phyloP scores from a whole-genome alignment of 2,797 vertebrate genomes.

The Anguilla anguilla region DNA sequence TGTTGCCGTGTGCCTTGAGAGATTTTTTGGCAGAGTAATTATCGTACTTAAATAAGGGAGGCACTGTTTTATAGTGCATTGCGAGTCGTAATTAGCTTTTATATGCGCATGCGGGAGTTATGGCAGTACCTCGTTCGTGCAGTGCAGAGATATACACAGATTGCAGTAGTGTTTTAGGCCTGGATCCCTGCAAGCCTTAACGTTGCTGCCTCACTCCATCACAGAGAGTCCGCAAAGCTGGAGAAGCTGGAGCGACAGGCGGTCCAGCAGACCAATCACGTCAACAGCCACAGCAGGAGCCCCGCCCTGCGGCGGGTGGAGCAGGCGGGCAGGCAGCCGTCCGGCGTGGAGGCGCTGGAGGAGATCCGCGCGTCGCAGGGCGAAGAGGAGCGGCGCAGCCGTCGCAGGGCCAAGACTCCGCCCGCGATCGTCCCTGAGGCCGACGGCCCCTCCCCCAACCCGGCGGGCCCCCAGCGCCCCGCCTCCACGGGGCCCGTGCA shows the following conservation, averaged over 20 bases:
- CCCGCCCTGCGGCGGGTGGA: slow-evolving; percentile 52
- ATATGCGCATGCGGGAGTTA: background rate
- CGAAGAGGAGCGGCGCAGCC: slow-evolving; percentile 66
- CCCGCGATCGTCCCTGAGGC: slow-evolving; percentile 63
- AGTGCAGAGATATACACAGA: background rate
- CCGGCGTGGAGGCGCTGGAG: slow-evolving; percentile 47
- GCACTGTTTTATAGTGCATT: background rate
- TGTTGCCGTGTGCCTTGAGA: background rate
- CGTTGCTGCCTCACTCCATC: background rate
- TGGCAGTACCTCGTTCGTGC: background rate
- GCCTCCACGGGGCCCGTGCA: slow-evolving; percentile 65
- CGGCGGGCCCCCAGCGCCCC: slow-evolving; percentile 54
- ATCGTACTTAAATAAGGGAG: background rate
- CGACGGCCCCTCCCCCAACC: slow-evolving; percentile 72
- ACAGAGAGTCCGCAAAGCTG: slow-evolving; percentile 58
- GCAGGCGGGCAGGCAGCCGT: slow-evolving; percentile 53
- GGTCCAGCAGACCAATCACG: slow-evolving; percentile 81
- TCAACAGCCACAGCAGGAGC: slow-evolving; percentile 68
- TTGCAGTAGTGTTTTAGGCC: background rate
- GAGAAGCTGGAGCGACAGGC: slow-evolving; percentile 64
- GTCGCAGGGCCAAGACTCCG: slow-evolving; percentile 51
- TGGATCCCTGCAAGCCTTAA: background rate
- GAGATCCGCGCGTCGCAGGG: slow-evolving; percentile 72
- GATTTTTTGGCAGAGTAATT: background rate
- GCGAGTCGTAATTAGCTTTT: background rate